Percentiles rank a stretch among this genome's conserved stretches.
Evolutionary conservation across 2,888 invertebrate genomes (phyloP).

Genomic region (Lapara coniferarum): DNA sequence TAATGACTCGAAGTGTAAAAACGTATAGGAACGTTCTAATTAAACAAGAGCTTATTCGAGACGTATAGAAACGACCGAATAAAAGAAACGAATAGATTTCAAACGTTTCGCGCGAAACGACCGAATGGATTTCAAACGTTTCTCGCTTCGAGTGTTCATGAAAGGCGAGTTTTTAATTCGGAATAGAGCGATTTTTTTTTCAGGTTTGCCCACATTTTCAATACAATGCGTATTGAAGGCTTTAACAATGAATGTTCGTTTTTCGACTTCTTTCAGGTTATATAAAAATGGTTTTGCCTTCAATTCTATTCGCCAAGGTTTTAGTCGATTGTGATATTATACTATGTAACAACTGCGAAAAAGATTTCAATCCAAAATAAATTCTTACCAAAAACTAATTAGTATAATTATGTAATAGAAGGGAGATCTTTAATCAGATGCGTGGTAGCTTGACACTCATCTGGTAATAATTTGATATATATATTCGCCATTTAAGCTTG

Average conservation of each 20-base stretch:
- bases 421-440: too few relatives aligned
- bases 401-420: too few relatives aligned
- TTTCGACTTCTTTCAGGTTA: background rate
- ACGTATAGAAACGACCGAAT: slow-evolving; percentile 14
- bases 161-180: background rate
- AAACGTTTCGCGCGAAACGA: too few relatives aligned
- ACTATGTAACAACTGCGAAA: too few relatives aligned
- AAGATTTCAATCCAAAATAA: too few relatives aligned
- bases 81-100: slow-evolving; percentile 18
- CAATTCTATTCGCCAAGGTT: too few relatives aligned
- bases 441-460: too few relatives aligned
- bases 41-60: slow-evolving; percentile 7
- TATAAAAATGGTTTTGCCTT: too few relatives aligned
- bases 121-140: slow-evolving; percentile 16
- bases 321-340: too few relatives aligned
- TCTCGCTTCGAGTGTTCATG: slow-evolving; percentile 7
- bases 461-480: too few relatives aligned
- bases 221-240: slow-evolving; percentile 13
- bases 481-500: too few relatives aligned
- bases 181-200: background rate
- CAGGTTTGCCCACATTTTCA: slow-evolving; percentile 5
- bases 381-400: too few relatives aligned
- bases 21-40: background rate
- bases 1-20: background rate
- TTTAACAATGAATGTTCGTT: background rate